Conservation (phyloP, 2,113 vertebrate genomes). For the Peromyscus californicus region DNA sequence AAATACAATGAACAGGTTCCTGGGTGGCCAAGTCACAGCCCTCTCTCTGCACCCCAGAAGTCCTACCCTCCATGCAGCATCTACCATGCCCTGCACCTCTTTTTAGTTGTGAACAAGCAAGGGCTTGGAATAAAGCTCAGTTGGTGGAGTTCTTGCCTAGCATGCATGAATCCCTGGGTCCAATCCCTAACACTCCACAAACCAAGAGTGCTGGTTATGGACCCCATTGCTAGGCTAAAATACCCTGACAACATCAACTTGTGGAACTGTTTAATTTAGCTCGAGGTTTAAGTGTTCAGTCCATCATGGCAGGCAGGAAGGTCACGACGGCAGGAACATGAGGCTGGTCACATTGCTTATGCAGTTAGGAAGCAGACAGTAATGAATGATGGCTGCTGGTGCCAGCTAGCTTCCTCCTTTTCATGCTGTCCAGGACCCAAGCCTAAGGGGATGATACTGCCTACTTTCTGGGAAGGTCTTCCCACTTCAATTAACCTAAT, state of each 20-base stretch:
- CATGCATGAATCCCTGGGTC: background rate
- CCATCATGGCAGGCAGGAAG: background rate
- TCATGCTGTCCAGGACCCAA: background rate
- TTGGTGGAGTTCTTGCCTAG: background rate
- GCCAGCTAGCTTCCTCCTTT: too few species aligned
- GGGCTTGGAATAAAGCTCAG: background rate
- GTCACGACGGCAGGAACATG: background rate
- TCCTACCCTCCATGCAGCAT: background rate
- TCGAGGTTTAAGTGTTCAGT: background rate
- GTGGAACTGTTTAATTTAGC: background rate
- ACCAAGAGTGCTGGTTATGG: background rate
- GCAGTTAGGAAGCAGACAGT: background rate
- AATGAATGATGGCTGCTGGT: background rate
- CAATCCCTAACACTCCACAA: background rate
- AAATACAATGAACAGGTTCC: background rate
- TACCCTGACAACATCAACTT: background rate
- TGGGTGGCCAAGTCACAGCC: accelerated
- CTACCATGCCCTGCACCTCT: background rate
- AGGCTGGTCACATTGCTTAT: background rate
- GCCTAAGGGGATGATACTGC: background rate
- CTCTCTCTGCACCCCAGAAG: background rate
- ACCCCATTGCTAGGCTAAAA: background rate
- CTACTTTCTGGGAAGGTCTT: background rate
- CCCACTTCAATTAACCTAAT: background rate
- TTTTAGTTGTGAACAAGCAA: background rate